Percentiles rank a stretch among this genome's conserved stretches.
Conservation (phyloP, 2,888 invertebrate genomes). For the Netelia melanura region DNA sequence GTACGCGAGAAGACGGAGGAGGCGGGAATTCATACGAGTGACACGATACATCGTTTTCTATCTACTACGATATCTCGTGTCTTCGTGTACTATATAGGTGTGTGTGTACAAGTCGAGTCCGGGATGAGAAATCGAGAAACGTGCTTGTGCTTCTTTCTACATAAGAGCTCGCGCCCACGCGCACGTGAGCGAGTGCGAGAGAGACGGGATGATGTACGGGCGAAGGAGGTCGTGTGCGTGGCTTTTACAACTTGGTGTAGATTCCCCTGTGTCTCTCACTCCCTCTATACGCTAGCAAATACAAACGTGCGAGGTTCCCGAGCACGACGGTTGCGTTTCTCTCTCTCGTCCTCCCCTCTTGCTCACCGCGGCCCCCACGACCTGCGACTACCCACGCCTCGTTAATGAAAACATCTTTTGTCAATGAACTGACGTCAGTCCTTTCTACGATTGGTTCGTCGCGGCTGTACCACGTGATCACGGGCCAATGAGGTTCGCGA, state of each 20-base stretch:
- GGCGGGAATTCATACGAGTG: neutral
- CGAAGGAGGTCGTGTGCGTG: neutral
- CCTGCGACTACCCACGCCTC: constrained; percentile 80
- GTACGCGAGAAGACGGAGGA: neutral
- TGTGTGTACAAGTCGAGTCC: constrained; percentile 14
- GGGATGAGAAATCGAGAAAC: constrained; percentile 46
- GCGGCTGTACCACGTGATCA: constrained; percentile 83
- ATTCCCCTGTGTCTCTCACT: constrained; percentile 7
- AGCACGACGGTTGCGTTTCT: neutral
- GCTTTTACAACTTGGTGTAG: constrained; percentile 37
- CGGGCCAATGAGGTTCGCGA: constrained; percentile 79
- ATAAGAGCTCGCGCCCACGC: constrained; percentile 72
- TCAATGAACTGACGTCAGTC: constrained; percentile 87
- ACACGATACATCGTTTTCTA: neutral
- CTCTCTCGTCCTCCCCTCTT: constrained; percentile 29
- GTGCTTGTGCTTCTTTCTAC: constrained; percentile 43
- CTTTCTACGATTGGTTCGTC: constrained; percentile 80
- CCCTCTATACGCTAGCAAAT: constrained; percentile 8
- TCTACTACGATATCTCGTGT: constrained; percentile 8
- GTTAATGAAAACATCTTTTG: constrained; percentile 84
- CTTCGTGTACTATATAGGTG: constrained; percentile 16
- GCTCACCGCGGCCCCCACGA: constrained; percentile 68
- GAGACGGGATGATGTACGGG: constrained; percentile 51
- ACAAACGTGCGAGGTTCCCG: constrained; percentile 29
- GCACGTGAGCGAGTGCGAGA: constrained; percentile 69